Conservation (phyloP, 2,797 vertebrate species). For the Mormyrops boulengeri region DNA sequence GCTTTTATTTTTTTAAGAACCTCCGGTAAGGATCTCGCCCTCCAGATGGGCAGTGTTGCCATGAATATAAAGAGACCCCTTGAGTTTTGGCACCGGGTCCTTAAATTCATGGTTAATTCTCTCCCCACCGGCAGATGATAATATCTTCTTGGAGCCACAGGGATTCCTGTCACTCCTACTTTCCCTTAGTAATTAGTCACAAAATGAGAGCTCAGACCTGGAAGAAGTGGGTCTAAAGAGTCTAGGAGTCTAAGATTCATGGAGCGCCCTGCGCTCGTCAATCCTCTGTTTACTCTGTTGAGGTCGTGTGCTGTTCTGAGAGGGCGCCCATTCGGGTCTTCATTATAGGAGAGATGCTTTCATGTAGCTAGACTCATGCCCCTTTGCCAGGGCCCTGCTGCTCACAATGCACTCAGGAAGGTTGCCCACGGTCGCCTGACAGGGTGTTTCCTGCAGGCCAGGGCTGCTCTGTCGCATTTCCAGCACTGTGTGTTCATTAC, state of each 20-base stretch:
- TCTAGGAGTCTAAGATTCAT: neutral
- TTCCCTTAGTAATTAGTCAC: neutral
- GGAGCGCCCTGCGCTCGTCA: neutral
- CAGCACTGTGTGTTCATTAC: neutral
- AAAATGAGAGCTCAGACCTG: neutral
- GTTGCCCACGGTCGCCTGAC: neutral
- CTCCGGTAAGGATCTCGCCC: neutral
- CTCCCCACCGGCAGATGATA: neutral
- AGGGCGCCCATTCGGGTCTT: neutral
- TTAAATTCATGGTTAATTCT: conserved; percentile 6
- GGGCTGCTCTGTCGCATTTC: neutral
- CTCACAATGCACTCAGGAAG: neutral
- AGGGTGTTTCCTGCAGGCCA: neutral
- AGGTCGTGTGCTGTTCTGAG: neutral
- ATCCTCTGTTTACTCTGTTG: neutral
- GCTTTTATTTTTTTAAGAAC: neutral
- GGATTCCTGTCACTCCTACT: neutral
- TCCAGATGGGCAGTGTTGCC: neutral
- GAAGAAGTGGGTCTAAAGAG: neutral
- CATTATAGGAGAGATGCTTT: neutral
- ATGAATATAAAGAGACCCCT: conserved; percentile 6
- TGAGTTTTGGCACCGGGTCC: neutral
- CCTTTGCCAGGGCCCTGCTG: neutral
- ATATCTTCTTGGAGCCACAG: conserved; percentile 7
- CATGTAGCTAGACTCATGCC: neutral